Evolutionary conservation across 1,140 invertebrate genomes (phyloP), one percentile per base, ranked within the genome.

Genomic region (Octopus bimaculoides): DNA sequence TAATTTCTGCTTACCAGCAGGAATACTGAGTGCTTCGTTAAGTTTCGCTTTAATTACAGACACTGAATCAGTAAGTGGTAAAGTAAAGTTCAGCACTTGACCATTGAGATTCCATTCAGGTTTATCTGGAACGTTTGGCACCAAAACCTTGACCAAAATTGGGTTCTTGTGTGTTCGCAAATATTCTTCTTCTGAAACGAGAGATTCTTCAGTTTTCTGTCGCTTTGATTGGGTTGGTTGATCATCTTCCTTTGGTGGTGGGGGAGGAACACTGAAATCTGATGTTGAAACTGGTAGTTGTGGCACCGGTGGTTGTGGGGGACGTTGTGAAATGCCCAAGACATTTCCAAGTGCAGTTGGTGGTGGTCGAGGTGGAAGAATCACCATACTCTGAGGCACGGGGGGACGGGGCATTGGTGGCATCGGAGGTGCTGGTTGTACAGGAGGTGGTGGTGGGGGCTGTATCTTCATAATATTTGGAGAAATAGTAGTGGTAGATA

Each of bases 1-100:
- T 14, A 99, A 90, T 90, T 99, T 99, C 90, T 99, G 98, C 91
- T 99, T 99, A 78, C 96, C 96, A 75, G 95, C 95, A n/a, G 97
- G 96, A 93, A 99, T 95, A 69, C 94, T 95, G 78, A 95, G 95
- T 84, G 94, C 92, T 84, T 99, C 95, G 86, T 97, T 95, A 79
- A 99, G 92, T 86, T 95, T 94, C 4, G 94, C 93, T 90, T 99
- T 99, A 76, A 99, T 92, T 41, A 94, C 94, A 55, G 95, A 93
- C 4, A 98, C 93, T 3, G 93, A 92, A 83, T 98, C 96, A 7
- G 93, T 93, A 7, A 97, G 91, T 66, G 95, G 93, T 82, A 99
- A 87, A 4, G 93, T 94, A 52, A 98, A 92, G 26, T 92, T 92
- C 75, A 99, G 89, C 74, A 93, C 92, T 89, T 99, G 97, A 1